Evolutionary conservation across 2,888 invertebrate species (phyloP).

Genomic region (Entomobrya proxima): DNA sequence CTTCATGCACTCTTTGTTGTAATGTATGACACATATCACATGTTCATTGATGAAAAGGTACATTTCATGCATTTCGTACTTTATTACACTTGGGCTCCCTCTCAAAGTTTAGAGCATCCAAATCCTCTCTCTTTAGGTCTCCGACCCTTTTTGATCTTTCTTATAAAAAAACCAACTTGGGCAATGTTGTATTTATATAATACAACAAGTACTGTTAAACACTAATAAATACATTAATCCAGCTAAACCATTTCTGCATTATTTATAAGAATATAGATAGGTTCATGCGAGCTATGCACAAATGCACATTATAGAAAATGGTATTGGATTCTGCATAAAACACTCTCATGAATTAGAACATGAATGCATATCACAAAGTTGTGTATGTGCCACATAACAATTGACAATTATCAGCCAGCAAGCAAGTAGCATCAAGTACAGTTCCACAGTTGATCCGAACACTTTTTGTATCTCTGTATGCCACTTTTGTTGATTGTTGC

Average conservation of each 20-base stretch:
- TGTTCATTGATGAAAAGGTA: neutral
- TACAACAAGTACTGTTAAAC: neutral
- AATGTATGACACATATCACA: neutral
- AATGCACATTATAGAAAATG: no score
- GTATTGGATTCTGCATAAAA: no score
- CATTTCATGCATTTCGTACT: neutral
- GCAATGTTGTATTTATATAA: neutral
- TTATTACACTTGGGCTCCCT: neutral
- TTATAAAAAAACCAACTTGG: neutral
- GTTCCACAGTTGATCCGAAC: neutral
- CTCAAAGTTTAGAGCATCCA: neutral
- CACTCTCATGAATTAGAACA: neutral
- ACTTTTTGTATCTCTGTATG: neutral
- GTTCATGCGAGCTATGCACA: neutral
- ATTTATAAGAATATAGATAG: neutral
- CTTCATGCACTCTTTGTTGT: neutral
- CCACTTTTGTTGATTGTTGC: slow-evolving; percentile 45
- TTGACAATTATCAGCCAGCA: slow-evolving; percentile 13
- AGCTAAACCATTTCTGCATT: slow-evolving; percentile 21
- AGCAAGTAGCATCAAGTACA: neutral
- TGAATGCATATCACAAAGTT: neutral
- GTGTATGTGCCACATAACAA: neutral
- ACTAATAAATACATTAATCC: slow-evolving; percentile 47
- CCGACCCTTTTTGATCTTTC: slow-evolving; percentile 37
- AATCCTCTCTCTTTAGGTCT: neutral